These are phyloP conservation scores for Drosophila insularis DNA, from an alignment of 1,140 invertebrate genomes.

Conservation along the genomic window DNA sequence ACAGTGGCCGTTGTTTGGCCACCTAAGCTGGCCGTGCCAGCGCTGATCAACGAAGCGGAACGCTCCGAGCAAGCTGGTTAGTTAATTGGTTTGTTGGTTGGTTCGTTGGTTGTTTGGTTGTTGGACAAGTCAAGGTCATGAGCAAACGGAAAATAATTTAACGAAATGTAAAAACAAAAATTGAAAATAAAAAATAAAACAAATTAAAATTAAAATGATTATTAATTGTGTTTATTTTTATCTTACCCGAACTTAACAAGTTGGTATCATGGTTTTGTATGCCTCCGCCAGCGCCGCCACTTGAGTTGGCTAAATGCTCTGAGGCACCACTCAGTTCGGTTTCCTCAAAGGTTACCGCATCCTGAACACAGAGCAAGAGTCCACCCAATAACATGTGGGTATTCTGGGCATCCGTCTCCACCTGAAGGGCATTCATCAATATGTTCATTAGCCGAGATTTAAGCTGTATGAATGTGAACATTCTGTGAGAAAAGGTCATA, in stretches of 20 bases:
- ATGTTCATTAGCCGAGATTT: constrained; percentile 93
- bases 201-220: constrained; percentile 14
- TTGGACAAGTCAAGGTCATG: constrained; percentile 20
- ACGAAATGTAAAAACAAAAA: constrained; percentile 46
- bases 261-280: constrained; percentile 85
- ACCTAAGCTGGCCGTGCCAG: constrained; percentile 72
- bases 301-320: constrained; percentile 83
- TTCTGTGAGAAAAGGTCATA: constrained; percentile 46
- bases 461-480: constrained; percentile 89
- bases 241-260: constrained; percentile 88
- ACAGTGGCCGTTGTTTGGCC: constrained; percentile 66
- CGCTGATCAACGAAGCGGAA: constrained; percentile 77
- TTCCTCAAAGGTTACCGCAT: constrained; percentile 90
- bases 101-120: background rate
- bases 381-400: constrained; percentile 95
- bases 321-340: constrained; percentile 83
- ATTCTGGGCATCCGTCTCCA: constrained; percentile 93
- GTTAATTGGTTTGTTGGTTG: background rate
- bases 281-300: constrained; percentile 79
- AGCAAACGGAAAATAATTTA: constrained; percentile 30
- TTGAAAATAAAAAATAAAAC: constrained; percentile 27
- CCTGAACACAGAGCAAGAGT: constrained; percentile 90
- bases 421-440: constrained; percentile 92
- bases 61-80: constrained; percentile 77
- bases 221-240: background rate